Base-by-base conservation (phyloP, 1,140 invertebrate genomes). In the Micrasema longulum region DNA sequence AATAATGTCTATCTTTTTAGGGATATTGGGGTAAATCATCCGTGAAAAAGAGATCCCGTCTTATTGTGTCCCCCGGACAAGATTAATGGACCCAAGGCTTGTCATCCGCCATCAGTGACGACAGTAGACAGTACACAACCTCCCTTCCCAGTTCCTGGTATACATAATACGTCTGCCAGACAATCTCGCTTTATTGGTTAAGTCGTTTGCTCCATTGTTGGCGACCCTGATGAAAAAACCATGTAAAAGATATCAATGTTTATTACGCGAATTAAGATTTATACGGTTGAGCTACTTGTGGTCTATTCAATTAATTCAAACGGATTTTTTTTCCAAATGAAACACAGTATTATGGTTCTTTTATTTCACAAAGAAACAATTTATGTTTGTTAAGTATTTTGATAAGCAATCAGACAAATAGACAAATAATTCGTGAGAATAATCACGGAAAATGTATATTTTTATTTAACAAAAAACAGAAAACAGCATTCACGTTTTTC, bases 21-120 rank as follows among this genome's bases (percentile, higher is more conserved):
- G 41, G 41, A 26, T 53, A 53, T 52, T 45, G 36, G 64, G 57
- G 55, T 71, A 71, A 74, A 71, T 66, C 45, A 70, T 45, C 60
- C 73, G 66, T 67, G 45, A 72, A 72, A 70, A 75, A 71, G 66
- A 70, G 57, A 75, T 75, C 69, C 69, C 26, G 43, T 64, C 73
- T 65, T 64, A 75, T 71, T 75, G 73, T 75, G 68, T 65, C 62
- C 67, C 50, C 48, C 10, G 68, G 22, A 0, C 41, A 69, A 71
- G 73, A 75, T 71, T 75, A 75, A 75, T 75, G 73, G 57, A 22
- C 55, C 20, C 20, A 45, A 18, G 36, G 73, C 63, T 75, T 65
- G 70, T 75, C 73, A 72, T 75, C 62, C 36, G 68, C 53, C 47
- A 18, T 36, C 65, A 53, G 48, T 20, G 41, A 6, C 41, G 14